Conservation (phyloP, 2,797 vertebrate species). For the Macropodus opercularis region DNA sequence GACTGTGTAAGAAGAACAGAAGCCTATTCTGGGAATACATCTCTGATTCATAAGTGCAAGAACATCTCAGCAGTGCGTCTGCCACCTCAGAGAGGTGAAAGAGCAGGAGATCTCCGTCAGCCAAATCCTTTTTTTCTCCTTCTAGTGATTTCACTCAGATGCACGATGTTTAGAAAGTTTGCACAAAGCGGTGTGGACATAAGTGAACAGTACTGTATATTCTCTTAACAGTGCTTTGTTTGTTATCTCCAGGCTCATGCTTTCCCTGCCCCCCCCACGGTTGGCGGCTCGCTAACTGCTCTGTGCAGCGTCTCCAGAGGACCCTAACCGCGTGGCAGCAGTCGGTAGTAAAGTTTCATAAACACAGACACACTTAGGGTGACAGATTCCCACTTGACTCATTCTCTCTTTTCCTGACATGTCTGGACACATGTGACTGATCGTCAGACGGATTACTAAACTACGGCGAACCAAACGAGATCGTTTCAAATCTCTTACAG, state of each 20-base stretch:
- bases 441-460: constrained; percentile 45
- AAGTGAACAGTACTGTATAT: constrained; percentile 11
- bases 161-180: not conserved
- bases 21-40: constrained; percentile 13
- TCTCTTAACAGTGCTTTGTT: not conserved
- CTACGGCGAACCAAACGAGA: constrained; percentile 28
- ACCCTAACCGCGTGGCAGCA: constrained; percentile 61
- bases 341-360: constrained; percentile 69
- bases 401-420: constrained; percentile 56
- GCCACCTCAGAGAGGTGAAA: constrained; percentile 29
- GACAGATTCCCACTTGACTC: constrained; percentile 56
- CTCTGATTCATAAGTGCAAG: constrained; percentile 49
- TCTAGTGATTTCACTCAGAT: not conserved
- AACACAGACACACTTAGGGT: constrained; percentile 67
- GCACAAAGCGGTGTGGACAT: constrained; percentile 1
- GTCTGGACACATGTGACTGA: constrained; percentile 72
- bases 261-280: constrained; percentile 5
- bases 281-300: constrained; percentile 30
- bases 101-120: constrained; percentile 5
- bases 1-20: not conserved
- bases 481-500: constrained; percentile 49
- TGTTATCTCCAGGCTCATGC: constrained; percentile 10
- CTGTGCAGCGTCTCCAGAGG: constrained; percentile 54
- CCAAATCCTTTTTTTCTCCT: not conserved
- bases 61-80: constrained; percentile 31